These are phyloP conservation scores for Mandrillus leucophaeus DNA, from an alignment of 2,113 vertebrate genomes.

Conservation along the genomic window DNA sequence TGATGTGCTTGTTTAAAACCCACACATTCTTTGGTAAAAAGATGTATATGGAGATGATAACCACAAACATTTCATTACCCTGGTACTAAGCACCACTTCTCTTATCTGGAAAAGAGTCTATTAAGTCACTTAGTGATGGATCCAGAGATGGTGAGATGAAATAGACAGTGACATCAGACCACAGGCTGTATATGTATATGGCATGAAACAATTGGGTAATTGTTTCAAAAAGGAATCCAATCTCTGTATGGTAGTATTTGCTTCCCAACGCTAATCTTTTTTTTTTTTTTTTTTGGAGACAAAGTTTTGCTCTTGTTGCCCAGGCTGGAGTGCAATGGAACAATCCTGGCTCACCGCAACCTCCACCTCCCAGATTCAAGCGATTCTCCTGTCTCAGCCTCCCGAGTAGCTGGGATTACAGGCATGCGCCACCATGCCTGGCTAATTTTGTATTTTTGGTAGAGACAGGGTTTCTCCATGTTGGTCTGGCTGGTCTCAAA, in stretches of 20 bases:
- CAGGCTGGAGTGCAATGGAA: no score
- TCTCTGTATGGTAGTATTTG: neutral
- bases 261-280: slow-evolving; percentile 3
- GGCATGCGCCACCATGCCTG: no score
- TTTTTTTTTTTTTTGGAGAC: neutral
- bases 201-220: neutral
- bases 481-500: no score
- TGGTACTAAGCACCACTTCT: slow-evolving; percentile 2
- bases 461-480: no score
- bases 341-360: no score
- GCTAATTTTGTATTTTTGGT: no score
- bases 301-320: no score
- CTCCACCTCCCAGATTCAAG: no score
- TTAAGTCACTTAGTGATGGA: neutral
- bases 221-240: neutral
- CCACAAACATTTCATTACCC: slow-evolving; percentile 56
- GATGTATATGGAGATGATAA: neutral
- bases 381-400: no score
- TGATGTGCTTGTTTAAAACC: slow-evolving; percentile 37
- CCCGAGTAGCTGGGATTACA: no score
- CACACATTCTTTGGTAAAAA: slow-evolving; percentile 26
- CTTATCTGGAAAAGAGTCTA: slow-evolving; percentile 13
- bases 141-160: slow-evolving; percentile 27
- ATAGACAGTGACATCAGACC: neutral
- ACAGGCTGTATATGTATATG: neutral